Base-by-base conservation (phyloP, 2,113 vertebrate genomes). In the Chrysochloris asiatica region DNA sequence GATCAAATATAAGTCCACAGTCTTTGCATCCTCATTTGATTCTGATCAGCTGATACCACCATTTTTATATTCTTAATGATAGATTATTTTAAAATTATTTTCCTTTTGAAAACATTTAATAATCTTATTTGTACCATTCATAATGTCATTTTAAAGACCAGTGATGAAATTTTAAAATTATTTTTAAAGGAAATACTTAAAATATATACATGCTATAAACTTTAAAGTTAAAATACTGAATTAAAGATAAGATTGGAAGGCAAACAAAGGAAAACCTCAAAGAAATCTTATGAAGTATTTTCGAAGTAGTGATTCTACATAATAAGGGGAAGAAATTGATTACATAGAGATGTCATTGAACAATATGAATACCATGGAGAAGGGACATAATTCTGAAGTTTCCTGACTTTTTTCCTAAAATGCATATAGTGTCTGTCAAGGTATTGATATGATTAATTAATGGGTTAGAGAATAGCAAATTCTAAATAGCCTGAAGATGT, bases 331-430 rank as follows among this genome's bases (percentile, higher is more conserved):
- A 65, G 45, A 13, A 28, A 52, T 75, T 77, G 11, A 78, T 38
- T 93, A 30, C 7, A 87, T 85, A 80, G 78, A 77, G 22, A 83
- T 7, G 14, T 52, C n/a, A 2, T 48, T 90, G n/a, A 47, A 79
- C 26, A 59, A 19, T 52, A 47, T 71, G 63, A 79, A 24, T 2
- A 77, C 56, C 10, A 71, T 90, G 48, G 81, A 92, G 88, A 8
- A 86, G 91, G 63, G 54, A 6, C 52, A 19, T 85, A 54, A 50
- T 87, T 94, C 56, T 81, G 79, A 93, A 95, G 93, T 94, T 52
- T 90, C 24, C 88, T 83, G 16, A 63, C 94, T 96, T 93, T 61
- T 89, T 91, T 65, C 78, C 41, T 80, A 38, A 67, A 95, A 95
- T 48, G 90, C 78, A 78, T 28, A 94, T 21, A 17, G 6, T n/a